A percentile compares a stretch with the other conserved stretches of the same genome.
phyloP scores from a whole-genome alignment of 2,113 vertebrate species.

The Lepisosteus osseus region DNA sequence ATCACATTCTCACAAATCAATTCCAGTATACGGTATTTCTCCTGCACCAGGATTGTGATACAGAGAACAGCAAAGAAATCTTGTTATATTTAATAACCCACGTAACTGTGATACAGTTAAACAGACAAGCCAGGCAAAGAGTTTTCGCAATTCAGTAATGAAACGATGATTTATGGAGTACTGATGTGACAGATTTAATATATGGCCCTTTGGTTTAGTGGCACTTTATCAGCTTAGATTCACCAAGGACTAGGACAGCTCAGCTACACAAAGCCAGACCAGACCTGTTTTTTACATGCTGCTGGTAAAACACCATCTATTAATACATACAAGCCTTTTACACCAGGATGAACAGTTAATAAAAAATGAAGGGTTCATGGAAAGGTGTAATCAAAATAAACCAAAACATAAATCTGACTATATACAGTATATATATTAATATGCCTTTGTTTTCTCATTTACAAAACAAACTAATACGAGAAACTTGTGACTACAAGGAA shows the following conservation, averaged over 20 bases:
- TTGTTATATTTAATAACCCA: slow-evolving; percentile 34
- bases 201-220: slow-evolving; percentile 33
- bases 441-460: slow-evolving; percentile 17
- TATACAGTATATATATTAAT: slow-evolving; percentile 37
- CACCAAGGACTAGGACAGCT: slow-evolving; percentile 17
- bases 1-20: no score
- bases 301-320: slow-evolving; percentile 24
- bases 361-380: slow-evolving; percentile 24
- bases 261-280: background rate
- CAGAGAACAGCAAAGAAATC: slow-evolving; percentile 28
- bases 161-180: slow-evolving; percentile 51
- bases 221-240: slow-evolving; percentile 44
- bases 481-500: no score
- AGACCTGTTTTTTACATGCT: slow-evolving; percentile 28
- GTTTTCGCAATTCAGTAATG: slow-evolving; percentile 44
- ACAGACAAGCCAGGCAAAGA: slow-evolving; percentile 30
- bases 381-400: slow-evolving; percentile 46
- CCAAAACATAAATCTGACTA: slow-evolving; percentile 41
- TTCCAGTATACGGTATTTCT: no score
- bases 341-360: slow-evolving; percentile 29
- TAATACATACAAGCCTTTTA: slow-evolving; percentile 26
- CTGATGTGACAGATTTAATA: slow-evolving; percentile 29
- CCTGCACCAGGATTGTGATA: slow-evolving; percentile 25
- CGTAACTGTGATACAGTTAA: slow-evolving; percentile 26
- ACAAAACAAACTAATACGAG: no score